Percentiles rank a stretch among this genome's conserved stretches.
phyloP scores from a whole-genome alignment of 2,888 invertebrate species.

The Lasioglossum villosulum region DNA sequence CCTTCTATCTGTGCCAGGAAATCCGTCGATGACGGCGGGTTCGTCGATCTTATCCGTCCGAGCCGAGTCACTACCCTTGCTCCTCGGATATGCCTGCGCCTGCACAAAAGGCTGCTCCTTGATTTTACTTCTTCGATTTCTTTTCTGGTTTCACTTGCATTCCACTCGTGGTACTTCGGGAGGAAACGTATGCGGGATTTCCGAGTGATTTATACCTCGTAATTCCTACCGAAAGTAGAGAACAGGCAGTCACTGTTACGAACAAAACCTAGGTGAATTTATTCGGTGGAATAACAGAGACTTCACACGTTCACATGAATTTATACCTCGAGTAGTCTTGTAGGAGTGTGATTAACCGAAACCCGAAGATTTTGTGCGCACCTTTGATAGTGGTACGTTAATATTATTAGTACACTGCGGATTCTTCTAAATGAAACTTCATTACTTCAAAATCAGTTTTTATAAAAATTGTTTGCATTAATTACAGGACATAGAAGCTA shows the following conservation, averaged over 20 bases:
- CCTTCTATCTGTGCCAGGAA: slow-evolving; percentile 6
- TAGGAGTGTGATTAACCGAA: no score
- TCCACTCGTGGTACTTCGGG: background rate
- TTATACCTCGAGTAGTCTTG: no score
- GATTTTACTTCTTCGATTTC: background rate
- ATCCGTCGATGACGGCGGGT: slow-evolving; percentile 16
- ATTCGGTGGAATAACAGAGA: background rate
- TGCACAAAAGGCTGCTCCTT: background rate
- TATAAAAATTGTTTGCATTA: no score
- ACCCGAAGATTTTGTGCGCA: no score
- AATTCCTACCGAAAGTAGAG: background rate
- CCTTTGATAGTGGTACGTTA: no score
- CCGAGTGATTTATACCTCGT: background rate
- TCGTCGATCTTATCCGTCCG: slow-evolving; percentile 41
- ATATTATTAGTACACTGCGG: no score
- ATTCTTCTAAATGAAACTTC: background rate
- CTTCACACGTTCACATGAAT: background rate
- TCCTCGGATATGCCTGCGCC: background rate
- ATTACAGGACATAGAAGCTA: no score
- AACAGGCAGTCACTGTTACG: background rate
- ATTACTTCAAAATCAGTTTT: no score
- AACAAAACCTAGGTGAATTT: background rate
- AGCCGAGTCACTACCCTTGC: slow-evolving; percentile 54
- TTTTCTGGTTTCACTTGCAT: background rate
- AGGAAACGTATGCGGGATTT: background rate